Base-by-base conservation (phyloP, 1,140 invertebrate species). In the Drosophila albomicans region DNA sequence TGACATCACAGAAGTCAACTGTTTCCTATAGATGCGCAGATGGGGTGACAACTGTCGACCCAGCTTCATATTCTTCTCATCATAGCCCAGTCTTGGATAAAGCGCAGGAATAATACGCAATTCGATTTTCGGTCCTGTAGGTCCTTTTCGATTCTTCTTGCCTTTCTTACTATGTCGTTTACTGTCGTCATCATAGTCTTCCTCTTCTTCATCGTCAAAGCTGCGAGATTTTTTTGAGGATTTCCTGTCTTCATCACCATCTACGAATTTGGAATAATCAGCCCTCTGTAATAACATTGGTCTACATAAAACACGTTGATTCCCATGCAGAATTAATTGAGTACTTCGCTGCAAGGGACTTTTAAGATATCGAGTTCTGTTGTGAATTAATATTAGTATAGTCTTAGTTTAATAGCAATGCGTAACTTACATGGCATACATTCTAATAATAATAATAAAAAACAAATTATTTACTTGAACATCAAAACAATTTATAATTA, bases 21-120 rank as follows among this genome's bases (percentile, higher is more conserved):
- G 96, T 8, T 93, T 89, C 81, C 95, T 94, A 88, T 98, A 98
- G 80, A 98, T 98, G 1, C 94, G 94, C 8, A 98, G 93, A 94
- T 98, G 97, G 6, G 98, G 98, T 6, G 97, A 98, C 82, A 97
- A 82, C 0, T 96, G 96, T 61, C 98, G 93, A 52, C 94, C 94
- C 0, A 97, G 82, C 58, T 94, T 92, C 69, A 93, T 93, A 92
- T 97, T 97, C 74, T 94, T 95, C 20, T 95, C 94, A 74, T 94
- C 95, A 78, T 95, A 94, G 16, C 93, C 88, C 78, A 95, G 10
- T 11, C 46, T 51, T 0, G 56, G 48, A 1, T 52, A 38, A 1
- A 10, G 3, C 7, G 43, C 48, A 1, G 69, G 72, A 3, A 88
- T 41, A 0, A 87, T 30, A 5, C 69, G 67, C 7, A 87, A 16